phyloP scores from a whole-genome alignment of 2,797 vertebrate genomes.

The Crocidura indochinensis region DNA sequence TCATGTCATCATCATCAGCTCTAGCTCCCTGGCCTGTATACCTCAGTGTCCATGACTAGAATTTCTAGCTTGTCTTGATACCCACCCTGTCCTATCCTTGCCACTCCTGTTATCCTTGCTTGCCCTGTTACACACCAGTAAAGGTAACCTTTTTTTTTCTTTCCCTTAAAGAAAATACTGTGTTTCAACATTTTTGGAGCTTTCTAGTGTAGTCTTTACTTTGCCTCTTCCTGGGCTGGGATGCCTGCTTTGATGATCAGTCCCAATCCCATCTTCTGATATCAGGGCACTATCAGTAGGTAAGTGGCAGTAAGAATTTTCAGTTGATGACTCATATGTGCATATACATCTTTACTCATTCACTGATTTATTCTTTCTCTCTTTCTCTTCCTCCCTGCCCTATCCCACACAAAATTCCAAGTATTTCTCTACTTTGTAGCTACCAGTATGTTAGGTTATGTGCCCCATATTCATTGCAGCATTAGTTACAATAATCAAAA shows the following conservation, averaged over 20 bases:
- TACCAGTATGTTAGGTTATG: neutral
- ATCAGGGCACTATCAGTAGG: neutral
- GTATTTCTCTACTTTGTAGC: slow-evolving; percentile 4
- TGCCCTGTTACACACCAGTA: neutral
- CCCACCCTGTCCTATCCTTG: neutral
- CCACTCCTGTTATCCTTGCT: neutral
- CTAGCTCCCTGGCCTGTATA: neutral
- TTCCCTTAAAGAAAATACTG: neutral
- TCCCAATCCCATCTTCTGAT: neutral
- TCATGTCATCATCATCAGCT: neutral
- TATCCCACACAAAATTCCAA: neutral
- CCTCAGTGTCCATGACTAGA: neutral
- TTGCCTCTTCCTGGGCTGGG: neutral
- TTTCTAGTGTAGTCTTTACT: neutral
- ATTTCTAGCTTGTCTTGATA: neutral
- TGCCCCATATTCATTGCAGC: neutral
- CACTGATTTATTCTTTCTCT: neutral
- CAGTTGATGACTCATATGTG: neutral
- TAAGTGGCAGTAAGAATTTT: slow-evolving; percentile 3
- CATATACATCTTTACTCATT: neutral
- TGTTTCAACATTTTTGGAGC: neutral
- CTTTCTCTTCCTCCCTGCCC: too few species aligned
- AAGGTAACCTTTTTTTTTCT: too few species aligned
- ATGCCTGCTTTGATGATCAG: slow-evolving; percentile 6
- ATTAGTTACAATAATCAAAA: neutral